Conservation (phyloP, 2,888 invertebrate genomes). For the Microplitis deprimator region DNA sequence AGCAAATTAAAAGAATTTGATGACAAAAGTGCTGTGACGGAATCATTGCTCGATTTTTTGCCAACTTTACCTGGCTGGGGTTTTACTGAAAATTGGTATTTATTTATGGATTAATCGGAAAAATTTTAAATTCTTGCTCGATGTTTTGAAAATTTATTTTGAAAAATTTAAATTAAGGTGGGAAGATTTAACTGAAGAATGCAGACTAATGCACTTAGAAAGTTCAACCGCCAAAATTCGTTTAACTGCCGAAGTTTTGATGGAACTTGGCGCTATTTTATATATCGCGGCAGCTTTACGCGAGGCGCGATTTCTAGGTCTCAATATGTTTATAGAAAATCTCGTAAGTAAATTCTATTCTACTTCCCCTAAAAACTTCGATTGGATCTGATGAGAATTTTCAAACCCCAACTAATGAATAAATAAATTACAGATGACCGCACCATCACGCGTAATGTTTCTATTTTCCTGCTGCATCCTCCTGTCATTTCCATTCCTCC, state of each 20-base stretch:
- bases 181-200: slow-evolving; percentile 81
- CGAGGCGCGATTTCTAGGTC: slow-evolving; percentile 92
- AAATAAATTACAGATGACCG: slow-evolving; percentile 79
- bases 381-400: too few relatives aligned
- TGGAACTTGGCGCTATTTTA: slow-evolving; percentile 86
- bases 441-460: slow-evolving; percentile 94
- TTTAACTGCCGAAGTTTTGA: slow-evolving; percentile 82
- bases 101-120: not conserved
- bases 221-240: slow-evolving; percentile 79
- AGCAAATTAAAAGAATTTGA: not conserved
- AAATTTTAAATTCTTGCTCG: too few relatives aligned
- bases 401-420: not conserved
- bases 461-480: slow-evolving; percentile 92
- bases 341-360: slow-evolving; percentile 76
- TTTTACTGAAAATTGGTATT: slow-evolving; percentile 28
- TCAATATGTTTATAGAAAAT: slow-evolving; percentile 95
- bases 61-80: not conserved
- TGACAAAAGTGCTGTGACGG: slow-evolving; percentile 44
- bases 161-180: slow-evolving; percentile 71
- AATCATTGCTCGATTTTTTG: slow-evolving; percentile 20
- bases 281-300: slow-evolving; percentile 89
- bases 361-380: too few relatives aligned
- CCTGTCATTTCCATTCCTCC: slow-evolving; percentile 86
- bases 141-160: not conserved
- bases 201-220: slow-evolving; percentile 79